Evolutionary conservation across 2,113 vertebrate species (phyloP), one percentile per base, ranked within the genome.

Genomic region (Perognathus longimembris): DNA sequence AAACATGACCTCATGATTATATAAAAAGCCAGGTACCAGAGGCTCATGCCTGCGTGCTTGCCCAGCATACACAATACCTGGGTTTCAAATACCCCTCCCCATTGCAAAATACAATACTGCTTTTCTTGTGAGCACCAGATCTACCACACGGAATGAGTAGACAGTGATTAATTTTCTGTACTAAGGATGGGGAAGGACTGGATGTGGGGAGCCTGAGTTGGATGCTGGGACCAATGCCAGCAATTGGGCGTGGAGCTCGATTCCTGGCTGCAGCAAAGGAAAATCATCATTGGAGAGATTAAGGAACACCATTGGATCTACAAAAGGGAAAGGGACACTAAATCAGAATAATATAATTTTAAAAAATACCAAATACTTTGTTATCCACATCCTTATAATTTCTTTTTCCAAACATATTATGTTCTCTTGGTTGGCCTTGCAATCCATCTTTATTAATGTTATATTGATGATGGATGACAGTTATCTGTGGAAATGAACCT

Each of bases 371-470:
- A 70, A 34, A 17, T 30, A 45, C 45, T 73, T 61, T 74, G 32
- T 90, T 70, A 85, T 85, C 28, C 34, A 80, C 15, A 59, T 30
- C 28, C 45, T 70, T 34, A 54, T 81, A 26, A 7, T 64, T 76
- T 84, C 8, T 45, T 32, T 91, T 89, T 81, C 28, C 42, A 90
- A 89, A 88, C 61, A 36, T 61, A 74, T 54, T 61, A 74, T 54
- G 38, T 69, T 89, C 71, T 80, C 73, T 93, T 67, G 12, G 1
- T 79, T 57, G 34, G 79, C 32, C 85, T 70, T 40, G 18, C 28
- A 36, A 14, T 80, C 7, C 5, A 4, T 79, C 40, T 45, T 57
- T 32, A 61, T 87, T 90, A 75, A 69, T 91, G 59, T 57, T 91
- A 54, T 84, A 14, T 10, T 74, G 30, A 36, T 84, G 91, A 89